phyloP scores from a whole-genome alignment of 2,888 invertebrate species.

The Stomorhina lunata region DNA sequence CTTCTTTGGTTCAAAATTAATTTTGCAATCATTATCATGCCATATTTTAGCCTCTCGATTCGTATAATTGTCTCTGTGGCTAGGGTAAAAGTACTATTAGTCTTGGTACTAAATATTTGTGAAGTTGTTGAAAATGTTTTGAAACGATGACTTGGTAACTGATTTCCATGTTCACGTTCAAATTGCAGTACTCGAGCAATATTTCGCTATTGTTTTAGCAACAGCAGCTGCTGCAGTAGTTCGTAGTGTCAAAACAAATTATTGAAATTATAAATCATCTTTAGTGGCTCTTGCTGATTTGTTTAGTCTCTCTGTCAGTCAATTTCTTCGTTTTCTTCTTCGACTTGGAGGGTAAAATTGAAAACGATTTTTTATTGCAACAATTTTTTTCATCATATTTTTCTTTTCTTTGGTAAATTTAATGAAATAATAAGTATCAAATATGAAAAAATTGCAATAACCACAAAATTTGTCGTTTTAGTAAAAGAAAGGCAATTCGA shows the following conservation, averaged over 20 bases:
- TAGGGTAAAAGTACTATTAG: not conserved
- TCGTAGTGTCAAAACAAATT: constrained; percentile 60
- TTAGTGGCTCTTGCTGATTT: constrained; percentile 14
- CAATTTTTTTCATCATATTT: not conserved
- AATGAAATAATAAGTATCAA: not conserved
- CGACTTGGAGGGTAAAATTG: constrained; percentile 26
- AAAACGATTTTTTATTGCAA: constrained; percentile 46
- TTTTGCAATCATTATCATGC: constrained; percentile 46
- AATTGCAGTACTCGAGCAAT: too few relatives aligned
- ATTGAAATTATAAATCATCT: constrained; percentile 62
- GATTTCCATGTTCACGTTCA: not conserved
- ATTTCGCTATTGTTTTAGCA: constrained; percentile 41
- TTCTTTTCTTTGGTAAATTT: constrained; percentile 33
- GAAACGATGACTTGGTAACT: not conserved
- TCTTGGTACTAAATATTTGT: not conserved
- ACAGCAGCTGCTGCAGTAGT: constrained; percentile 35
- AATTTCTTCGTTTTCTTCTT: constrained; percentile 27
- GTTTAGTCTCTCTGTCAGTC: too few relatives aligned
- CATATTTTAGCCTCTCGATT: constrained; percentile 41
- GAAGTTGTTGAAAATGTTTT: not conserved
- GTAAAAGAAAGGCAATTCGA: constrained; percentile 40
- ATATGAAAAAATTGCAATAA: not conserved
- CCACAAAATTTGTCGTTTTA: constrained; percentile 38
- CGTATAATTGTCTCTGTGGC: constrained; percentile 41
- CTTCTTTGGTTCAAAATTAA: constrained; percentile 24